Evolutionary conservation across 2,113 vertebrate genomes (phyloP).

Genomic region (Bufo gargarizans): DNA sequence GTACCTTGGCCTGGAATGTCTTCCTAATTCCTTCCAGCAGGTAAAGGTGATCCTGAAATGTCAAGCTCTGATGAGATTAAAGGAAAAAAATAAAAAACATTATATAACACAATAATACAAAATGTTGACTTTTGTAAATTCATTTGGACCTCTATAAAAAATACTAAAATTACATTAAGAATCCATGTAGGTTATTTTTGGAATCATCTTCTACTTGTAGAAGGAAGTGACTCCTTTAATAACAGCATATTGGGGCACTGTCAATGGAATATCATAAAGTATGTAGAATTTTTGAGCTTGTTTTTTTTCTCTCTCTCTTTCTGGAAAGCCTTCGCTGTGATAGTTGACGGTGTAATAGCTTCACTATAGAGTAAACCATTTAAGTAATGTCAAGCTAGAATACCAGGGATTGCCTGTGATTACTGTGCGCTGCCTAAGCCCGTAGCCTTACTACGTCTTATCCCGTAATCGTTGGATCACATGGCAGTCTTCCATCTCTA

Average conservation of each 20-base stretch:
- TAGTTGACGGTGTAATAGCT: conserved; percentile 58
- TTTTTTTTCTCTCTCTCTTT: background rate
- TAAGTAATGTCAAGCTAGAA: conserved; percentile 78
- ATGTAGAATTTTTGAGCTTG: background rate
- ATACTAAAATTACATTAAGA: no score
- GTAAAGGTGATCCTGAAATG: conserved; percentile 37
- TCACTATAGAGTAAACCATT: conserved; percentile 77
- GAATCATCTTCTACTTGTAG: background rate
- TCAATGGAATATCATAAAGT: background rate
- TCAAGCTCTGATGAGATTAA: conserved; percentile 1
- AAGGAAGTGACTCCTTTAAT: background rate
- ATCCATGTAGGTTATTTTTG: no score
- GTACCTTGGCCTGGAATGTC: conserved; percentile 74
- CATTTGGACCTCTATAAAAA: background rate
- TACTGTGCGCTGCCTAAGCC: conserved; percentile 73
- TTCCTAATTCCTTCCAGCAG: conserved; percentile 74
- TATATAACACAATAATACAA: background rate
- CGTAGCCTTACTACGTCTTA: conserved; percentile 70
- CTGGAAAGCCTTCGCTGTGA: background rate
- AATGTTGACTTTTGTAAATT: background rate
- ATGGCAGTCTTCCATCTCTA: conserved; percentile 68
- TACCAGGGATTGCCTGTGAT: conserved; percentile 70
- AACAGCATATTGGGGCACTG: background rate
- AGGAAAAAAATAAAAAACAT: background rate
- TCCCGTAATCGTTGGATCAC: conserved; percentile 71